Percentiles rank a stretch among this genome's conserved stretches.
Conservation (phyloP, 2,888 invertebrate genomes). For the Loripinus fragilis region DNA sequence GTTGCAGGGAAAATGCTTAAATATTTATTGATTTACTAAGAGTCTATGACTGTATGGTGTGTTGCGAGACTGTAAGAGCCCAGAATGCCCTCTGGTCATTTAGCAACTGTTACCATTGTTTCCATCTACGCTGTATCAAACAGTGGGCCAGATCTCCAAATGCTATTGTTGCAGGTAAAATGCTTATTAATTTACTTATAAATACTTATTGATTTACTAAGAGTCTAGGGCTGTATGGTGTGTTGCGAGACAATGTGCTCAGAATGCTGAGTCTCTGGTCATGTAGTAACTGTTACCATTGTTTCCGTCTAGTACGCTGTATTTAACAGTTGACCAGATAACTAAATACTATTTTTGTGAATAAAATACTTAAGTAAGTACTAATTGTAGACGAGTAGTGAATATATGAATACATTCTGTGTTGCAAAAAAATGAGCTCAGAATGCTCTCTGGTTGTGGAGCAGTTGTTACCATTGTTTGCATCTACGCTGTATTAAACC, state of each 20-base stretch:
- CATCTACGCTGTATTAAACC: conserved; percentile 95
- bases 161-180: conserved; percentile 67
- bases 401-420: conserved; percentile 95
- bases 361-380: background rate
- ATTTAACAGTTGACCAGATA: conserved; percentile 89
- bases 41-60: conserved; percentile 95
- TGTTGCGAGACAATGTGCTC: conserved; percentile 95
- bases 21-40: too few species aligned
- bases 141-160: conserved; percentile 90
- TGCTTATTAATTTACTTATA: too few species aligned
- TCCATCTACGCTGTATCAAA: conserved; percentile 79
- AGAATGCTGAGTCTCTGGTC: conserved; percentile 95
- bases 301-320: conserved; percentile 95
- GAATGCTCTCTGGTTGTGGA: conserved; percentile 95
- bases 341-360: background rate
- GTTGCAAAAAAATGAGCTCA: conserved; percentile 93
- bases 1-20: conserved; percentile 70
- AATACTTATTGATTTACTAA: too few species aligned
- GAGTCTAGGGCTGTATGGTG: conserved; percentile 96
- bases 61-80: conserved; percentile 93
- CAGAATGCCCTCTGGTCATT: conserved; percentile 85
- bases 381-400: conserved; percentile 84
- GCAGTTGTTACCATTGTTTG: conserved; percentile 95
- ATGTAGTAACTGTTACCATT: conserved; percentile 95
- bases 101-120: too few species aligned